Conservation (phyloP, 2,888 invertebrate species). For the Alloscopus bannaensis region DNA sequence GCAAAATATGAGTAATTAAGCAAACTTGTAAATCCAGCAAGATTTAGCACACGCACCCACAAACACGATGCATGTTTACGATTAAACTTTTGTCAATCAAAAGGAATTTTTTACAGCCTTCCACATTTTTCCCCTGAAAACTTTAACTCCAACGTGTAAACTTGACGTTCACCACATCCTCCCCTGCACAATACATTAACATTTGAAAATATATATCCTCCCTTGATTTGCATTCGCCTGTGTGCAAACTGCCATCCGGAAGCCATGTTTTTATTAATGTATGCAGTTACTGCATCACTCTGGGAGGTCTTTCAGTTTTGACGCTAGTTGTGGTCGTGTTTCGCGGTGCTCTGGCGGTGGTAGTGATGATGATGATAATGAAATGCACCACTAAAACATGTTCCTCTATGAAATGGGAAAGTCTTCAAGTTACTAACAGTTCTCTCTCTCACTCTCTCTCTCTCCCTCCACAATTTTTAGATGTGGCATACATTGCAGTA, state of each 20-base stretch:
- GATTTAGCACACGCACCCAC: too few species aligned
- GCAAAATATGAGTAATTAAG: slow-evolving; percentile 40
- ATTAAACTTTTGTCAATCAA: slow-evolving; percentile 39
- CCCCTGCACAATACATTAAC: too few species aligned
- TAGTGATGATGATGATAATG: slow-evolving; percentile 36
- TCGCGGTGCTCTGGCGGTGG: slow-evolving; percentile 3
- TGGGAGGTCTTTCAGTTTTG: slow-evolving; percentile 20
- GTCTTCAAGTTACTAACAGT: too few species aligned
- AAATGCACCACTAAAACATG: slow-evolving; percentile 26
- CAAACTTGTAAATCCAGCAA: slow-evolving; percentile 51
- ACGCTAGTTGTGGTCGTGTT: slow-evolving; percentile 12
- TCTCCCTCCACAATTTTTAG: too few species aligned
- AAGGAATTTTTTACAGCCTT: slow-evolving; percentile 16
- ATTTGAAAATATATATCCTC: background rate
- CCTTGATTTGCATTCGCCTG: background rate
- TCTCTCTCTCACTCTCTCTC: too few species aligned
- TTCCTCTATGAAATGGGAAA: too few species aligned
- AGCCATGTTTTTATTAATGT: slow-evolving; percentile 15
- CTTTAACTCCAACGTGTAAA: too few species aligned
- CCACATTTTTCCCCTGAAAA: background rate
- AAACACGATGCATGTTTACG: slow-evolving; percentile 23
- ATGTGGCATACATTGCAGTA: too few species aligned
- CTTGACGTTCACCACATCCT: too few species aligned
- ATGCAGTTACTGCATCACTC: slow-evolving; percentile 33
- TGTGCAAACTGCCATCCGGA: background rate